A percentile compares a stretch with the other conserved stretches of the same genome.
Evolutionary conservation across 2,888 invertebrate species (phyloP).

Genomic region (Tiphia femorata): DNA sequence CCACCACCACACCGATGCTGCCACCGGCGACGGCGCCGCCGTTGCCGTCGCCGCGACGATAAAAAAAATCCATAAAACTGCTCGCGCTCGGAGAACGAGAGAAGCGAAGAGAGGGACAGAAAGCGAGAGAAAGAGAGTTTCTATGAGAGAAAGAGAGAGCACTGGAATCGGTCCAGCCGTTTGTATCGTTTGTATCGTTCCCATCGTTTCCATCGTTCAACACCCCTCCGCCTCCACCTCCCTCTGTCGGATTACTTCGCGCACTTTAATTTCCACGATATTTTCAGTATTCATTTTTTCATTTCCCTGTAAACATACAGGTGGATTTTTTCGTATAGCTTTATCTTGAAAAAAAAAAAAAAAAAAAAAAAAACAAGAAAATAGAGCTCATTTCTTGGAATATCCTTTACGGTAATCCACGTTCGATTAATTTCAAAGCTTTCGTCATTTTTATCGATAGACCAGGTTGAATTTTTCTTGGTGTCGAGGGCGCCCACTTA

Average conservation of each 20-base stretch:
- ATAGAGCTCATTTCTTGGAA: neutral
- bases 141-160: conserved; percentile 14
- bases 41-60: conserved; percentile 56
- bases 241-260: neutral
- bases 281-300: too few relatives aligned
- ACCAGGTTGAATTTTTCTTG: too few relatives aligned
- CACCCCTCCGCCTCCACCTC: conserved; percentile 25
- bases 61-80: conserved; percentile 68
- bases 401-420: too few relatives aligned
- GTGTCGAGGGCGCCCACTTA: too few relatives aligned
- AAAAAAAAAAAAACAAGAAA: neutral
- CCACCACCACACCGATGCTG: too few relatives aligned
- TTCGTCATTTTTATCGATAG: too few relatives aligned
- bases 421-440: too few relatives aligned
- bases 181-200: conserved; percentile 45
- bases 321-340: neutral
- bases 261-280: conserved; percentile 43
- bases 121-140: neutral
- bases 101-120: conserved; percentile 4
- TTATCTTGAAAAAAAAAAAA: neutral
- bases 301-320: neutral
- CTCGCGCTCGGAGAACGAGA: conserved; percentile 25
- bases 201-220: conserved; percentile 50
- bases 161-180: conserved; percentile 44
- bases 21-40: too few relatives aligned